Percentiles rank a stretch among this genome's conserved stretches.
phyloP scores from a whole-genome alignment of 2,113 vertebrate species.

The Saguinus imperator region DNA sequence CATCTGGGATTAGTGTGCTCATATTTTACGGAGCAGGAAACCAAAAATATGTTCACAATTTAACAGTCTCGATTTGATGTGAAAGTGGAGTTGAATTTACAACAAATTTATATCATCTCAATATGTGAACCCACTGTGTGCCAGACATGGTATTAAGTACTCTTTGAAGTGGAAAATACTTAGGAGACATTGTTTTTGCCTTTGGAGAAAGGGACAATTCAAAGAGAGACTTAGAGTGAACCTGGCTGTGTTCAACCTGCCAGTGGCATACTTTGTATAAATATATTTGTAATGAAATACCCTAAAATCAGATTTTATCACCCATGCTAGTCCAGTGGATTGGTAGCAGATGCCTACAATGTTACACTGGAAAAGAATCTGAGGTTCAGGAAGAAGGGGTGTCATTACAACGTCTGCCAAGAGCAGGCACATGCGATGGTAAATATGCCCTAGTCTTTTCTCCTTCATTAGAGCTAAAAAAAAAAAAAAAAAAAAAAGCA shows the following conservation, averaged over 20 bases:
- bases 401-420: neutral
- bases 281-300: neutral
- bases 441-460: neutral
- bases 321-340: neutral
- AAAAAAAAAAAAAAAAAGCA: neutral
- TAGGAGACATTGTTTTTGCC: neutral
- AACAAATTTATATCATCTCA: constrained; percentile 52
- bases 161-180: neutral
- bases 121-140: constrained; percentile 58
- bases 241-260: neutral
- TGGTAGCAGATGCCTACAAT: neutral
- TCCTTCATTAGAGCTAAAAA: neutral
- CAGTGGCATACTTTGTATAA: neutral
- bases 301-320: neutral
- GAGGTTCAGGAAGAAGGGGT: neutral
- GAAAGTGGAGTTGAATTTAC: constrained; percentile 55
- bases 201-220: neutral
- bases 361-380: neutral
- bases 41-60: constrained; percentile 72
- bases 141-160: neutral
- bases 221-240: neutral
- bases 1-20: constrained; percentile 69
- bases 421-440: neutral
- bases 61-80: constrained; percentile 45
- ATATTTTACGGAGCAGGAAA: constrained; percentile 72